These are phyloP conservation scores for Rhabdomys pumilio DNA, from an alignment of 2,797 vertebrate genomes.

Conservation along the genomic window DNA sequence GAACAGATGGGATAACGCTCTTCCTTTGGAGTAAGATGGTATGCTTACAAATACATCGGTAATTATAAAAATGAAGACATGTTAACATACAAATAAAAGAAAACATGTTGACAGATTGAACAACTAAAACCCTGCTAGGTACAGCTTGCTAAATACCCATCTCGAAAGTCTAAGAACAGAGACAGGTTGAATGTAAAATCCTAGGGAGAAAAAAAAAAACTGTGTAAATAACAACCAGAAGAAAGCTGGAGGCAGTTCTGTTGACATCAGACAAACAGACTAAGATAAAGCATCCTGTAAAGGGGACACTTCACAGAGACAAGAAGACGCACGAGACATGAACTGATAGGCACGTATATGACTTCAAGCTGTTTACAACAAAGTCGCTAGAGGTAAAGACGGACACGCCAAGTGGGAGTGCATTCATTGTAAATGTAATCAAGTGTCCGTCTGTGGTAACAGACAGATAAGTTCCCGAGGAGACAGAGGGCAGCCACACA, in stretches of 20 bases:
- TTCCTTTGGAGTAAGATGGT: background rate
- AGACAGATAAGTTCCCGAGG: background rate
- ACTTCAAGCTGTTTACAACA: background rate
- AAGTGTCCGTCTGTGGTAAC: background rate
- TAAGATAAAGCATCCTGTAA: rapidly evolving
- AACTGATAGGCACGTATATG: background rate
- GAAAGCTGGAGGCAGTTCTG: background rate
- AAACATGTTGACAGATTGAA: background rate
- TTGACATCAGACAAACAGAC: background rate
- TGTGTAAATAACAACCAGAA: background rate
- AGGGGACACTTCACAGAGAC: no score
- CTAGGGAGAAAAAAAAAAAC: background rate
- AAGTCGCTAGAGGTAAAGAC: background rate
- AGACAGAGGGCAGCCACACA: background rate
- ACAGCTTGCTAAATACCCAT: background rate
- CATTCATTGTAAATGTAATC: background rate
- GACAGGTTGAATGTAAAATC: background rate
- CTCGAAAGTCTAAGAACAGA: background rate
- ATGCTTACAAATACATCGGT: background rate
- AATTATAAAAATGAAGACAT: constrained; percentile 39
- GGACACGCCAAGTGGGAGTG: background rate
- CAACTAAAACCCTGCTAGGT: background rate
- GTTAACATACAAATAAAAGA: background rate
- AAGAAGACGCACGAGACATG: background rate
- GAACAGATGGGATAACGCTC: background rate